Conservation (phyloP, 2,797 vertebrate species). For the Rhyacichthys aspro region DNA sequence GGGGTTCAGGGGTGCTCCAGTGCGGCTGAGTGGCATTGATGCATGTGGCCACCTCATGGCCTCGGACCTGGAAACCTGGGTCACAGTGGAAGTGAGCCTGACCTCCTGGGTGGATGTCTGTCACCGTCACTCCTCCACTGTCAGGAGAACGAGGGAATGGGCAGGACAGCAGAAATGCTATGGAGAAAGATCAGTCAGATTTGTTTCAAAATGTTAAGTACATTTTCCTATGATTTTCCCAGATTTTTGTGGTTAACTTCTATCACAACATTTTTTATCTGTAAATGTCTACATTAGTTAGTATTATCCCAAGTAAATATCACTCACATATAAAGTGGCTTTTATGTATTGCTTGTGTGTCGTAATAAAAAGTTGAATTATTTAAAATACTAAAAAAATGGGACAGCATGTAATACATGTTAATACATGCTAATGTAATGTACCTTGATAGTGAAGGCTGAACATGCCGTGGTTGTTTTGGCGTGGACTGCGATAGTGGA, state of each 20-base stretch:
- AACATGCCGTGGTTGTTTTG: slow-evolving; percentile 85
- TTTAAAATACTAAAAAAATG: too few relatives aligned
- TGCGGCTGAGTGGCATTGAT: slow-evolving; percentile 87
- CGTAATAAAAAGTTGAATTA: background rate
- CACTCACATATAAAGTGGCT: background rate
- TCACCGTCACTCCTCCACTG: slow-evolving; percentile 89
- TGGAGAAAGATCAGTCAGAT: background rate
- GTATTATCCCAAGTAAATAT: too few relatives aligned
- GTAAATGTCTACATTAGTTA: too few relatives aligned
- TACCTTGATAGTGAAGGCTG: slow-evolving; percentile 92
- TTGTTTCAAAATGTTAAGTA: background rate
- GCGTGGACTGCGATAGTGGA: slow-evolving; percentile 89
- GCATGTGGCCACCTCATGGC: slow-evolving; percentile 87
- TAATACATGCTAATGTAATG: background rate
- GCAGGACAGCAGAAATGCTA: slow-evolving; percentile 91
- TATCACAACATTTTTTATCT: too few relatives aligned
- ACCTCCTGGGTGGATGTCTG: slow-evolving; percentile 90
- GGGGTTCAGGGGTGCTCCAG: slow-evolving; percentile 85
- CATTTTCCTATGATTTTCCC: too few relatives aligned
- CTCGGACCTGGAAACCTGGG: slow-evolving; percentile 88
- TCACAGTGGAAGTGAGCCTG: slow-evolving; percentile 91
- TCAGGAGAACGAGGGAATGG: slow-evolving; percentile 86
- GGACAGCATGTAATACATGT: too few relatives aligned
- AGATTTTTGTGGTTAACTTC: too few relatives aligned
- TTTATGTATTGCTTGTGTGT: background rate